Evolutionary conservation across 2,113 vertebrate genomes (phyloP), one percentile per base, ranked within the genome.

Genomic region (Saccopteryx bilineata): DNA sequence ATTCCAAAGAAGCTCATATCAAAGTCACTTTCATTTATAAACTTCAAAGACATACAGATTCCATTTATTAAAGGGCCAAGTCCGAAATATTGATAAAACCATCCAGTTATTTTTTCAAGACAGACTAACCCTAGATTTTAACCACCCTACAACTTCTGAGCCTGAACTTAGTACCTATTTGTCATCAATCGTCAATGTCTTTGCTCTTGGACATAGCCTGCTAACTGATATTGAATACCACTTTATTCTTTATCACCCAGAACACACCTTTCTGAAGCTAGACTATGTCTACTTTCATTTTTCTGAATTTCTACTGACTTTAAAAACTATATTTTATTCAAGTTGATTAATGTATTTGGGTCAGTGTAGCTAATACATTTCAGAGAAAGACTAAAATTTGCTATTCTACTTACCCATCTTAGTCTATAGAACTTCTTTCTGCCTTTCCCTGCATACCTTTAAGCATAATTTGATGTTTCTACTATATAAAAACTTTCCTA

Each of bases 11-110:
- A 91, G n/a, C 39, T 87, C 88, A 79, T 97, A 96, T 96, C 94
- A 97, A 97, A 96, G 96, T 96, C 90, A 90, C 92, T 97, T 97
- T 96, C 95, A 96, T 96, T 97, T 96, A 96, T 69, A 95, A 93
- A 97, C 92, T 95, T 97, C 92, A 98, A 97, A 97, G 95, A 69
- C 87, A 71, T 33, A 54, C 33, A 93, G 60, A 93, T 82, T 88
- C 18, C 31, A 80, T 50, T 83, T 95, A 76, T 2, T 63, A 69
- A 92, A 91, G 69, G 60, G 66, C 74, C 92, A 93, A 96, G 76
- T 56, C 75, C 52, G 50, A 72, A 95, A 71, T 80, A 86, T 46
- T 83, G 89, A 93, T 93, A 81, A 95, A 91, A 78, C 71, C 83
- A 88, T 58, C 54, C 24, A 86, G 31, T 65, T 83, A 61, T 80